These are phyloP conservation scores for Trichonephila clavata DNA, from an alignment of 1,140 invertebrate species.

Conservation along the genomic window DNA sequence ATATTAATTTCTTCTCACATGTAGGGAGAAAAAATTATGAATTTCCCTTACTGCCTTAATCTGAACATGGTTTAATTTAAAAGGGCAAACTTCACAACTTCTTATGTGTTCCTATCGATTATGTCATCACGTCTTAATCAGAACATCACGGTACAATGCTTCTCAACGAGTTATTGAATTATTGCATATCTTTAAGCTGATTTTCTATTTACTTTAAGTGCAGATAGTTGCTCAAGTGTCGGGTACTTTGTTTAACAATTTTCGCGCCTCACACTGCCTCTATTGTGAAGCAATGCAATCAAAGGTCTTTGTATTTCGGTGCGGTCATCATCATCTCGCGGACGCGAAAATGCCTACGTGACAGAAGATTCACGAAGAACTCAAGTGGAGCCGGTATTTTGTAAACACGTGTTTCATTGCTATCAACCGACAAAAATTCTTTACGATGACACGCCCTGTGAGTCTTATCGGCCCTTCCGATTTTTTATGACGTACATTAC, in stretches of 20 bases:
- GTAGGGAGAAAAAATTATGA: too few species aligned
- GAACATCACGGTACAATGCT: too few species aligned
- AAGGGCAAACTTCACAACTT: too few species aligned
- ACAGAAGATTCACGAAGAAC: slow-evolving; percentile 6
- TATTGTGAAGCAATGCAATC: not conserved
- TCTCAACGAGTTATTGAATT: too few species aligned
- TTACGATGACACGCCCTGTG: slow-evolving; percentile 68
- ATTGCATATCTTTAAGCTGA: too few species aligned
- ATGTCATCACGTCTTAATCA: too few species aligned
- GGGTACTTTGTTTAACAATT: not conserved
- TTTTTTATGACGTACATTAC: slow-evolving; percentile 62
- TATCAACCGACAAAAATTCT: slow-evolving; percentile 43
- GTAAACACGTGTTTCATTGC: slow-evolving; percentile 55
- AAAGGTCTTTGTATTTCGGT: not conserved
- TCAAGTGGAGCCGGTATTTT: slow-evolving; percentile 27
- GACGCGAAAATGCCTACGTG: slow-evolving; percentile 36
- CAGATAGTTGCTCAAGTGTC: not conserved
- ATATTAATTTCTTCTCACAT: too few species aligned
- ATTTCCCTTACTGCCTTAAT: too few species aligned
- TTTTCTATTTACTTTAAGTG: too few species aligned
- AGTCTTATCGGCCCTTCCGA: slow-evolving; percentile 19
- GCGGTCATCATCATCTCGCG: not conserved
- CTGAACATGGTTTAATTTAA: too few species aligned
- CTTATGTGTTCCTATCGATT: too few species aligned
- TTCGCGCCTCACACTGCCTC: not conserved